Evolutionary conservation across 2,888 invertebrate species (phyloP), one percentile per base, ranked within the genome.

Genomic region (Athetis lepigone): DNA sequence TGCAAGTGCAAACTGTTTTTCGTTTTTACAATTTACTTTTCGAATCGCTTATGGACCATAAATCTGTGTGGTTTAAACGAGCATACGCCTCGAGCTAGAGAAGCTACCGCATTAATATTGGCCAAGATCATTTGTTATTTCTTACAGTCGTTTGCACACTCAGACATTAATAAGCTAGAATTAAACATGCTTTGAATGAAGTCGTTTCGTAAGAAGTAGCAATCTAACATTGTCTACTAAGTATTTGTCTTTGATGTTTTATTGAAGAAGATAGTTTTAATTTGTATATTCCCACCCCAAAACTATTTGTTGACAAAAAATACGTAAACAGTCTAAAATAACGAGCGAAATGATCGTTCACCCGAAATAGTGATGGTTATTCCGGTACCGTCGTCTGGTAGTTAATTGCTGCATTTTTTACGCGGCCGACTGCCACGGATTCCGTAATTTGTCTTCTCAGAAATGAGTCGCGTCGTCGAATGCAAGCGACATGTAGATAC

Each of bases 401-500:
- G 92, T 94, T 95, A 95, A 94, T 94, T 95, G 94, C 93, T 88
- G 90, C 90, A 90, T 93, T 94, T 94, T 94, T 94, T 92, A 89
- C 88, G 86, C 88, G 90, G 89, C 83, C 88, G 87, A 84, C 90
- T 89, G 91, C 88, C 90, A 86, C 82, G 88, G 91, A 91, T 93
- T 92, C 90, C 82, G 94, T 94, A 92, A 95, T 95, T 95, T 95
- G 94, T 95, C 94, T 95, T 95, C 94, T 83, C 84, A 93, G 94
- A 95, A 95, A 95, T 94, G 94, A 94, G 94, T 90, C 94, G 93
- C 92, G 94, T 95, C 94, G 93, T 93, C 94, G 92, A 88, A 91
- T 90, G 90, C 90, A 88, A 87, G 90, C 84, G 94, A 93, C 93
- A 92, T 92, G 92, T 92, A 91, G 92, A 92, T 92, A 87, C 87